Percentiles rank a stretch among this genome's conserved stretches.
phyloP scores from a whole-genome alignment of 2,113 vertebrate genomes.

The Archilochus colubris region DNA sequence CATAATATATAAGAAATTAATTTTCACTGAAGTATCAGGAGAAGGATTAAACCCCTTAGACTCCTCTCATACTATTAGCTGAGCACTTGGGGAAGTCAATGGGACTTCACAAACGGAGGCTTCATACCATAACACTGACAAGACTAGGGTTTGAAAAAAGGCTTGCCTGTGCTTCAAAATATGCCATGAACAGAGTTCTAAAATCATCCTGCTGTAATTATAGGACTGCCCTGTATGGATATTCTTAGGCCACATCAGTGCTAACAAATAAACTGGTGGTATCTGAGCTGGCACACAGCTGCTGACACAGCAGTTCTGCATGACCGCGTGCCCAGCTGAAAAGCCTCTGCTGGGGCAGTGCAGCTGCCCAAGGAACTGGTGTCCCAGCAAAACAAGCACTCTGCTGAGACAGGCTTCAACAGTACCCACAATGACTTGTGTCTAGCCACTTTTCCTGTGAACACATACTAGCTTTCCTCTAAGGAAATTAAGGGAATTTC shows the following conservation, averaged over 20 bases:
- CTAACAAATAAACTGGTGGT: neutral
- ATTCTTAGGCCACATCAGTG: neutral
- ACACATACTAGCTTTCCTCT: neutral
- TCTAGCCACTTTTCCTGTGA: neutral
- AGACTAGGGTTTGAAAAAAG: neutral
- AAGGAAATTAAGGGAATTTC: neutral
- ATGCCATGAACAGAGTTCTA: neutral
- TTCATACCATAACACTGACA: neutral
- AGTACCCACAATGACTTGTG: neutral
- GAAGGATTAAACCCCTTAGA: slow-evolving; percentile 50
- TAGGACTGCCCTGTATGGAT: neutral
- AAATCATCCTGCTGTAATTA: neutral
- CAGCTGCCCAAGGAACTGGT: slow-evolving; percentile 34
- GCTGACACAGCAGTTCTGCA: neutral
- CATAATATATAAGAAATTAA: slow-evolving; percentile 73
- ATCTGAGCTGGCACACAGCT: slow-evolving; percentile 38
- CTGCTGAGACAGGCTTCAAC: neutral
- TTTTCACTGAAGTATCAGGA: slow-evolving; percentile 59
- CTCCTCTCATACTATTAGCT: slow-evolving; percentile 53
- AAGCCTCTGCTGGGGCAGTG: neutral
- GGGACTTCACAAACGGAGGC: slow-evolving; percentile 29
- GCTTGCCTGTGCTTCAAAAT: neutral
- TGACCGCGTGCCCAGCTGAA: neutral
- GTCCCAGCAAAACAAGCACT: slow-evolving; percentile 10
- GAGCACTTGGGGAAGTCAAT: slow-evolving; percentile 41